Conservation (phyloP, 1,140 invertebrate species). For the Pantala flavescens region DNA sequence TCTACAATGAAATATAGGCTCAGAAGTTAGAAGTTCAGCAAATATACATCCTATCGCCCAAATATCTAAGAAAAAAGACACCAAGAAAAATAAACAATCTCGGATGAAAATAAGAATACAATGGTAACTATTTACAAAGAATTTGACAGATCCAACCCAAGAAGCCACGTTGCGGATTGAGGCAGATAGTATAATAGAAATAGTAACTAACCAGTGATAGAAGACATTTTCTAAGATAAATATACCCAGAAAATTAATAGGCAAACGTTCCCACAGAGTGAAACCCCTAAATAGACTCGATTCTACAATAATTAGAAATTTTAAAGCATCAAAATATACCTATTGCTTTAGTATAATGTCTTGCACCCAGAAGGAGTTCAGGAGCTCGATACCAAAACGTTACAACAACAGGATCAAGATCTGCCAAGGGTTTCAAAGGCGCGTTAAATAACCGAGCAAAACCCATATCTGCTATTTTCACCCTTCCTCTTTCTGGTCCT, state of each 20-base stretch:
- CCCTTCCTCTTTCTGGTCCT: conserved; percentile 89
- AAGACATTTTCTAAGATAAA: too few species aligned
- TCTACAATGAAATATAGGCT: conserved; percentile 98
- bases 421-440: conserved; percentile 92
- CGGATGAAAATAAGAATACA: not conserved
- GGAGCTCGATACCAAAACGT: conserved; percentile 99
- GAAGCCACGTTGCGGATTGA: too few species aligned
- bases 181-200: too few species aligned
- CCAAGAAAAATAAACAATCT: conserved; percentile 1
- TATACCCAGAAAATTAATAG: too few species aligned
- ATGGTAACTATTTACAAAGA: too few species aligned
- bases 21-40: conserved; percentile 90
- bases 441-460: conserved; percentile 99
- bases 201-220: not conserved
- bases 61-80: conserved; percentile 64
- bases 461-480: conserved; percentile 99
- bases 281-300: conserved; percentile 10
- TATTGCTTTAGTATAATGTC: conserved; percentile 98
- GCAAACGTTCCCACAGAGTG: too few species aligned
- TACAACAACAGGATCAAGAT: conserved; percentile 98
- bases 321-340: conserved; percentile 42
- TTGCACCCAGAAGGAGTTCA: conserved; percentile 87
- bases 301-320: not conserved
- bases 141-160: too few species aligned
- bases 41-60: conserved; percentile 99